Percentiles rank a stretch among this genome's conserved stretches.
These are phyloP conservation scores for Aurelia sp. DNA, from an alignment of 30 jellyfish, hydroid and myxozoan genomes.

Conservation along the genomic window DNA sequence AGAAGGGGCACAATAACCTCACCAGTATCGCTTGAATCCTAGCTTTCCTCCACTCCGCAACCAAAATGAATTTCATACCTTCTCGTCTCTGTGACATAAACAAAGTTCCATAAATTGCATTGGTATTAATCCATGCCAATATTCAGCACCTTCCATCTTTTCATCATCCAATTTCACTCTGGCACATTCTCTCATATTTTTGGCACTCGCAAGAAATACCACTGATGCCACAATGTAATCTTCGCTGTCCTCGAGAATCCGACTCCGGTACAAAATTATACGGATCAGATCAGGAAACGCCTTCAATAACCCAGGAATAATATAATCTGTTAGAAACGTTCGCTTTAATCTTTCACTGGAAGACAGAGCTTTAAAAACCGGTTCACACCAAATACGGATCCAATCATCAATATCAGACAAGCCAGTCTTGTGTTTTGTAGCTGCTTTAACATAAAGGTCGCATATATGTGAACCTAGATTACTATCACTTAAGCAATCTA, in stretches of 20 bases:
- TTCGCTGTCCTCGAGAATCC: neutral
- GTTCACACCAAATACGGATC: slow-evolving; percentile 76
- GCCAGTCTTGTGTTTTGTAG: slow-evolving; percentile 55
- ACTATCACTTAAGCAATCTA: slow-evolving; percentile 71
- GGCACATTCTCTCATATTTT: slow-evolving; percentile 59
- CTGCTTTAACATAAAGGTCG: slow-evolving; percentile 71
- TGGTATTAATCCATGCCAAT: slow-evolving; percentile 74
- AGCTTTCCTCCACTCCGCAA: too few relatives aligned
- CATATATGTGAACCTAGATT: slow-evolving; percentile 78
- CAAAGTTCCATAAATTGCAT: slow-evolving; percentile 70
- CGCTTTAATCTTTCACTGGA: slow-evolving; percentile 35
- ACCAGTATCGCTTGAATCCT: too few relatives aligned
- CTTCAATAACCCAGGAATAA: slow-evolving; percentile 78
- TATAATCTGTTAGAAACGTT: slow-evolving; percentile 40
- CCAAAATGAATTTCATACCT: slow-evolving; percentile 43
- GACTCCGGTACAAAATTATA: slow-evolving; percentile 39
- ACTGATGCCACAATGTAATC: slow-evolving; percentile 52
- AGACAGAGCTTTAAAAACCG: slow-evolving; percentile 58
- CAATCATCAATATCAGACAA: slow-evolving; percentile 27
- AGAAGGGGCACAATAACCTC: too few relatives aligned
- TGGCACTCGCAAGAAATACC: slow-evolving; percentile 64
- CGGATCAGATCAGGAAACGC: slow-evolving; percentile 44
- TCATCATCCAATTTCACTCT: slow-evolving; percentile 12
- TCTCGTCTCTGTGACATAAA: slow-evolving; percentile 73
- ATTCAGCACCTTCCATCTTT: neutral